phyloP scores from a whole-genome alignment of 1,140 invertebrate species.

The Diprion similis region DNA sequence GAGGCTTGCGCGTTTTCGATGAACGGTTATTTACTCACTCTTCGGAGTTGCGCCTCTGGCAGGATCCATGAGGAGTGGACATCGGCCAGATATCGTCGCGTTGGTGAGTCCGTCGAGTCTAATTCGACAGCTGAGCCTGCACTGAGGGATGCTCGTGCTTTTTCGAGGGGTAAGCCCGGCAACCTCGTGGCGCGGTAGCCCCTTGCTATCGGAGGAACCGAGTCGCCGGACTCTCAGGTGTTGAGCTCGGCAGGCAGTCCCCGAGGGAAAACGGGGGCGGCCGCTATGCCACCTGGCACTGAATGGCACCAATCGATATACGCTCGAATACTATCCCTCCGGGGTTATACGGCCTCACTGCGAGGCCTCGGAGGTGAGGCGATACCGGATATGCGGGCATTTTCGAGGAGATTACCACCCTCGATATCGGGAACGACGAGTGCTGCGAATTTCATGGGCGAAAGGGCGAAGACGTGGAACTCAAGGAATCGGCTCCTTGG shows the following conservation, averaged over 20 bases:
- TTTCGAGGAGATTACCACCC: neutral
- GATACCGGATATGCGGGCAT: neutral
- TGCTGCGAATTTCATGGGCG: no score
- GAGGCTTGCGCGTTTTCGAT: no score
- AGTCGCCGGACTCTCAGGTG: conserved; percentile 1
- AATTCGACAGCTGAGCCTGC: no score
- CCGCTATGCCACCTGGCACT: conserved; percentile 49
- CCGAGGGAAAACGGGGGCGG: conserved; percentile 36
- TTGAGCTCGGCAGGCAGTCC: neutral
- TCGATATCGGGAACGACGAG: no score
- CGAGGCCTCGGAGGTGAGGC: neutral
- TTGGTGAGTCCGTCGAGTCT: no score
- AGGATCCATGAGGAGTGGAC: neutral
- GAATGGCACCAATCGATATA: conserved; percentile 55
- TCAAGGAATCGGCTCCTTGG: no score
- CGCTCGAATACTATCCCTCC: neutral
- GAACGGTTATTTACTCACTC: neutral
- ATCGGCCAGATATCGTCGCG: neutral
- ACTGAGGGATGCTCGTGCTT: neutral
- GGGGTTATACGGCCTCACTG: neutral
- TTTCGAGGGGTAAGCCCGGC: neutral
- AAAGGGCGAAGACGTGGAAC: no score
- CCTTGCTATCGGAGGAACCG: neutral
- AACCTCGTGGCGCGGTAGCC: conserved; percentile 14
- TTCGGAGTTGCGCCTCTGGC: neutral